Base-by-base conservation (phyloP, 2,888 invertebrate species). In the Drosophila niveifrons region DNA sequence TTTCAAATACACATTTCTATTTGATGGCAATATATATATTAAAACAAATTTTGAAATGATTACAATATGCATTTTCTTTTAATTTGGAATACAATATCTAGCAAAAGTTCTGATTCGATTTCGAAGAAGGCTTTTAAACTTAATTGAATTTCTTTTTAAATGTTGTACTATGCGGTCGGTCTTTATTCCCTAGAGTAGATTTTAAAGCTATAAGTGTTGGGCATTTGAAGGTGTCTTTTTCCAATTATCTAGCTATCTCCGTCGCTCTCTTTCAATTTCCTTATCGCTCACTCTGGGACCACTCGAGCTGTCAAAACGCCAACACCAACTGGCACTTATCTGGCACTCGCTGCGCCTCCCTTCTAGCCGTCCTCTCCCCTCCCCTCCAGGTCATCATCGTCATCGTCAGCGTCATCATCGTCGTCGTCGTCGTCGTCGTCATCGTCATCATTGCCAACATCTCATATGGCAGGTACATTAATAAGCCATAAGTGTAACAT, bases 271-370 rank as follows among this genome's bases (percentile, higher is more conserved):
- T 11, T 53, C 52, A 13, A 44, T 48, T 56, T 48, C 41, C 36
- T 23, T 48, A 46, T 57, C 57, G 31, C 28, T 39, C 39, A 15
- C 64, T 41, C n/a, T 17, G 68, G 44, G 52, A 51, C 63, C 65
- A 68, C 61, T 65, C 70, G 56, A 69, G 46, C 71, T 83, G 81
- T 80, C 84, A 80, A 75, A 79, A 63, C 61, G 75, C 75, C 83
- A 83, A 66, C 78, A 66, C 67, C 78, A 72, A 67, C 78, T 75
- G 66, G 23, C 66, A 67, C 71, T 75, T 75, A 82, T 71, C 80
- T 68, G 67, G 41, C 47, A 44, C 55, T 59, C 58, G 39, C 7
- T 46, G 56, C 58, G 39, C 8, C 39, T 18, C 44, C 2, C 18
- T 6, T 23, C 23, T 23, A 29, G 11, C 18, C 13, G 3, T 13